Evolutionary conservation across 1,140 invertebrate species (phyloP).

Genomic region (Lepidurus packardi): DNA sequence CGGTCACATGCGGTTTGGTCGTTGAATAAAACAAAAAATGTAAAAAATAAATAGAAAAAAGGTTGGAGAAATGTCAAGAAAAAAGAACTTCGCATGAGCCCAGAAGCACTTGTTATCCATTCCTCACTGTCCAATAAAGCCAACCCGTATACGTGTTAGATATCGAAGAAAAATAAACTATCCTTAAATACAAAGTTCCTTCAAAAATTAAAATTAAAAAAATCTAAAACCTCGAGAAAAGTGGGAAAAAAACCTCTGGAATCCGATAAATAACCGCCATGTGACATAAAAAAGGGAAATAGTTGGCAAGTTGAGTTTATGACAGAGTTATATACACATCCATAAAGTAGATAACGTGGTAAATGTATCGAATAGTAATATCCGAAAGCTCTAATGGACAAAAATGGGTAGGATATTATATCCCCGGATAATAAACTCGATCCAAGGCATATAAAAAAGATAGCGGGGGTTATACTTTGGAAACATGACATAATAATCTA

Average conservation of each 20-base stretch:
- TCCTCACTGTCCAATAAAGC: conserved; percentile 21
- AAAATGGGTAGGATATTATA: not conserved
- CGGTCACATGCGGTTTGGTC: conserved; percentile 61
- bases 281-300: not conserved
- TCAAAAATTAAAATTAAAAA: not conserved
- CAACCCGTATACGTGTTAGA: not conserved
- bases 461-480: not conserved
- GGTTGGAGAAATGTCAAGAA: not conserved
- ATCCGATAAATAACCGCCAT: too few species aligned
- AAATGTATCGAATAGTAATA: conserved; percentile 8
- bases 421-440: too few species aligned
- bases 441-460: too few species aligned
- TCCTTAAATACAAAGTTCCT: not conserved
- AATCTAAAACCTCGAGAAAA: too few species aligned
- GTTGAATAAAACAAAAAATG: not conserved
- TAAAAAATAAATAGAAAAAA: not conserved
- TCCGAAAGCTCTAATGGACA: not conserved
- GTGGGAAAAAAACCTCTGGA: too few species aligned
- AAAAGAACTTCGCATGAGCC: not conserved
- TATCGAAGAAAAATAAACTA: conserved; percentile 7
- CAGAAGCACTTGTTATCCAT: conserved; percentile 6
- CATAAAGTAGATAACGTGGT: not conserved
- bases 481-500: not conserved
- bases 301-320: conserved; percentile 19
- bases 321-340: not conserved